Conservation (phyloP, 2,113 vertebrate genomes). For the Isurus oxyrinchus region DNA sequence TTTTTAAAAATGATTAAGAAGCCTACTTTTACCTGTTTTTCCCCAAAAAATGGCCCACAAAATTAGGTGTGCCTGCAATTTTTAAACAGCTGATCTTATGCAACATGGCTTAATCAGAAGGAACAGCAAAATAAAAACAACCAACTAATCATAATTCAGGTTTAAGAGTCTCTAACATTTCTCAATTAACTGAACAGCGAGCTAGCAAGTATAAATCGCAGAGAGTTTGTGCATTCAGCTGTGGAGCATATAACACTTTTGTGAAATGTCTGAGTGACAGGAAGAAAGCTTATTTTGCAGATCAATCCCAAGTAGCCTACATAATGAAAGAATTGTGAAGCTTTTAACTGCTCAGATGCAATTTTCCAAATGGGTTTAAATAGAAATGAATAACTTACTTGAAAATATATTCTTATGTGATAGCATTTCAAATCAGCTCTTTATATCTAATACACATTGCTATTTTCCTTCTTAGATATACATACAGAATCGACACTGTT, state of each 20-base stretch:
- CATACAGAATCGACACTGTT: background rate
- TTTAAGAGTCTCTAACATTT: background rate
- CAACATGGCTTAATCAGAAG: background rate
- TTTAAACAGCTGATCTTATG: background rate
- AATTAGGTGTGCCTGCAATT: background rate
- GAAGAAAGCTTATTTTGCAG: background rate
- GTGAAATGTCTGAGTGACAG: background rate
- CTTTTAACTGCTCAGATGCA: background rate
- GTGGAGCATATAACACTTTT: background rate
- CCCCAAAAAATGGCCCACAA: background rate
- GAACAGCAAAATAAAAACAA: background rate
- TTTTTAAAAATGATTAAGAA: background rate
- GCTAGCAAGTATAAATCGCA: background rate
- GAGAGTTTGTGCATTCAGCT: background rate
- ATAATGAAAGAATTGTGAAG: background rate
- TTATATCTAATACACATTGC: background rate
- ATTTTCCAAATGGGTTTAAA: background rate
- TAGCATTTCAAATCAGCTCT: background rate
- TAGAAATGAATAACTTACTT: background rate
- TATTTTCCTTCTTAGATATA: background rate
- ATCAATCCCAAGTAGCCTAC: background rate
- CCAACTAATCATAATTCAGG: background rate
- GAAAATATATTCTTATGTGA: background rate
- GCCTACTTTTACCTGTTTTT: background rate
- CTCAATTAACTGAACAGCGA: background rate